Base-by-base conservation (phyloP, 2,888 invertebrate genomes). In the Perithous albicinctus region DNA sequence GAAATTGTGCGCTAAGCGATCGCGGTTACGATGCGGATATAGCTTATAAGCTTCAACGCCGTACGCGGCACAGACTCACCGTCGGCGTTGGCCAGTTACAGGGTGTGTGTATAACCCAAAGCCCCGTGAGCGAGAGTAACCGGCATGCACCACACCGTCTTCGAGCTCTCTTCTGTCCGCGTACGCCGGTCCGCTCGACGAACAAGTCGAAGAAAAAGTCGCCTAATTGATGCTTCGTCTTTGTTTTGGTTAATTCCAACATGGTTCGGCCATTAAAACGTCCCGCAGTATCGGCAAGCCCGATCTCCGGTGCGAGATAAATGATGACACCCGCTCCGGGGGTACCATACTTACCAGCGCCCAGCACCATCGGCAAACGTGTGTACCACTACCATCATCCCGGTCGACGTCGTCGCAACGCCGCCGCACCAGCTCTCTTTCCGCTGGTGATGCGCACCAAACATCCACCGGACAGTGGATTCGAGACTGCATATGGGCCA, bases 191-290 rank as follows among this genome's bases (percentile, higher is more conserved):
- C 46, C 81, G 59, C 41, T 43, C 69, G 51, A 66, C 84, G 87
- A 87, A 88, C 87, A 89, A 89, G 89, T 89, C 89, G 89, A 91
- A 91, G 89, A 92, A 90, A 93, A 93, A 93, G 92, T 93, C 93
- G 93, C 94, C 94, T 95, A 95, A 95, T 95, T 95, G 95, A 95
- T 95, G 95, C 94, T 95, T 95, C 94, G 94, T 94, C 95, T 94
- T 95, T 94, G 94, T 94, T 95, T 95, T 94, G 94, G 94, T 95
- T 94, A 95, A 95, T 95, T 94, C 93, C 94, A 94, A 95, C 95
- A 95, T 94, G 95, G 94, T 95, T 95, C 94, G 94, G 94, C 95
- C 95, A 95, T 95, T 95, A 95, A 95, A 95, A 94, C 94, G 94
- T 95, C 94, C 94, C 93, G 89, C 93, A 93, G 93, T 94, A 94